Conservation (phyloP, 2,113 vertebrate species). For the Cromileptes altivelis region DNA sequence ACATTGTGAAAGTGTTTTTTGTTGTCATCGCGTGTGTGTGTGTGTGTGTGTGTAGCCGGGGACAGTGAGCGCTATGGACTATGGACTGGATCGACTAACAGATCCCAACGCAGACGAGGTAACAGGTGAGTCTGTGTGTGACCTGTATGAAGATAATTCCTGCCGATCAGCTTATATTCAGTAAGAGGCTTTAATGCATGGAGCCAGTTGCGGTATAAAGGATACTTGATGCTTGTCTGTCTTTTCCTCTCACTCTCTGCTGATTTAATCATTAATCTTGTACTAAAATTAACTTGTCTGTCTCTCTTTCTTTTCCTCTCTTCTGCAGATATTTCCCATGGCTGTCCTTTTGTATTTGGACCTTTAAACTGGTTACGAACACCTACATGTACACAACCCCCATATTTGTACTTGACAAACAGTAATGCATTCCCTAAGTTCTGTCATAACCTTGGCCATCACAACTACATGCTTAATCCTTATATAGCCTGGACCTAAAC, state of each 20-base stretch:
- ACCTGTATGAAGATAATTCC: constrained; percentile 59
- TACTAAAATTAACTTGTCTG: constrained; percentile 13
- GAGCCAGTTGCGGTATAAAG: constrained; percentile 16
- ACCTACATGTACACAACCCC: background rate
- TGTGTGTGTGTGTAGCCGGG: constrained; percentile 86
- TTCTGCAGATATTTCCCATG: constrained; percentile 59
- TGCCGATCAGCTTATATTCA: constrained; percentile 66
- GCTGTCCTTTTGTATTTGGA: constrained; percentile 33
- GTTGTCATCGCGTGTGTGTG: background rate
- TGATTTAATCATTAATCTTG: constrained; percentile 20
- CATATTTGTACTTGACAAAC: background rate
- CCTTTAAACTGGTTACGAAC: constrained; percentile 32
- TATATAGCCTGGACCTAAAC: background rate
- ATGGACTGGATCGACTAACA: constrained; percentile 89
- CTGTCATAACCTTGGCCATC: background rate
- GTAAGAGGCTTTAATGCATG: constrained; percentile 70
- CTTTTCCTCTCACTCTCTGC: background rate
- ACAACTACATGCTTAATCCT: background rate
- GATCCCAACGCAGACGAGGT: constrained; percentile 93
- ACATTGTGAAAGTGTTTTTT: constrained; percentile 3
- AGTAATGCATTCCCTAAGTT: background rate
- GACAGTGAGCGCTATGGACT: constrained; percentile 90
- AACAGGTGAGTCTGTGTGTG: constrained; percentile 83
- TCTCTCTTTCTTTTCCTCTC: constrained; percentile 23
- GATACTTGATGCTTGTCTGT: background rate